Conservation (phyloP, 2,888 invertebrate species). For the Lepeophtheirus nordmannii region DNA sequence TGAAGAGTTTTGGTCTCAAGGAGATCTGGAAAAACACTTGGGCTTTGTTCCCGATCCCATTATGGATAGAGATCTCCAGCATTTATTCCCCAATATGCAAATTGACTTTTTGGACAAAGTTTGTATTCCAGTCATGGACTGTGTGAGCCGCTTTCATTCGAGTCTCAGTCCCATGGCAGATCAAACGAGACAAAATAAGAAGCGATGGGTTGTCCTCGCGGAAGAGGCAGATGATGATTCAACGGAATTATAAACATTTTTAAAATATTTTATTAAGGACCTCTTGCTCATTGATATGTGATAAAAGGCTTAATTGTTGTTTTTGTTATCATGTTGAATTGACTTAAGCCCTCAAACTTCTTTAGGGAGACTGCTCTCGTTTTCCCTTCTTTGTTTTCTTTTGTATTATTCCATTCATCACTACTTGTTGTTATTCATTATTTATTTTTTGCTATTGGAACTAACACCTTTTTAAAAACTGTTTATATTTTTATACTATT, state of each 20-base stretch:
- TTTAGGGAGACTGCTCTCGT: too few relatives aligned
- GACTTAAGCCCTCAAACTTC: too few relatives aligned
- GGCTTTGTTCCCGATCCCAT: not conserved
- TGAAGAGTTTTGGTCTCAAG: constrained; percentile 24
- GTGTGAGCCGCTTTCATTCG: constrained; percentile 9
- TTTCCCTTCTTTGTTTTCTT: too few relatives aligned
- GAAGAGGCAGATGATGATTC: not conserved
- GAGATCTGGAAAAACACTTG: constrained; percentile 20
- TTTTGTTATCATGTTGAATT: not conserved
- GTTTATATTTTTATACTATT: too few relatives aligned
- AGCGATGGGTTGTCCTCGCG: constrained; percentile 7
- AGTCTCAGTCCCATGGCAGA: constrained; percentile 5
- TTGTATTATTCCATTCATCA: too few relatives aligned
- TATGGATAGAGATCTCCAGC: constrained; percentile 12
- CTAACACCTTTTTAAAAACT: too few relatives aligned
- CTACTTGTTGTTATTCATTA: too few relatives aligned
- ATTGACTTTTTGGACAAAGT: constrained; percentile 19
- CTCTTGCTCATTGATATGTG: not conserved
- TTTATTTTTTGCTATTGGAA: too few relatives aligned
- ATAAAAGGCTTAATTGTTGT: not conserved
- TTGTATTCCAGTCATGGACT: constrained; percentile 13
- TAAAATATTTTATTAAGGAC: not conserved
- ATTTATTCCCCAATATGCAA: constrained; percentile 6
- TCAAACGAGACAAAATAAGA: not conserved
- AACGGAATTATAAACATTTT: not conserved